phyloP scores from a whole-genome alignment of 2,797 vertebrate species.

The Pachyuromys duprasi region DNA sequence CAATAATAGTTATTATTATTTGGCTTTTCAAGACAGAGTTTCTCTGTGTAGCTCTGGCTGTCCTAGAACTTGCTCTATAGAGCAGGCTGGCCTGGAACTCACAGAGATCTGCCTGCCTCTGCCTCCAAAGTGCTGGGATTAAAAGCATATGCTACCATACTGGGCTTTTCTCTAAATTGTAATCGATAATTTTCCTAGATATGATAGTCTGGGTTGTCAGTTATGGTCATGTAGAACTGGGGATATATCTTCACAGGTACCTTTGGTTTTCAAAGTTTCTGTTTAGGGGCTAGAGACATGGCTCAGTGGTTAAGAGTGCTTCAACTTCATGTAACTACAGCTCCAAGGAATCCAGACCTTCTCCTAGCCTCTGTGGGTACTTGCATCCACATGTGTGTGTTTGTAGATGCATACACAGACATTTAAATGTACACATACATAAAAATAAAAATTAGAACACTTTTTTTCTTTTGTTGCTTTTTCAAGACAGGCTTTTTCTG shows the following conservation, averaged over 20 bases:
- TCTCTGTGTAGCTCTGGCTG: background rate
- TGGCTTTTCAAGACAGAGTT: background rate
- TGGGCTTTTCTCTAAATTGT: background rate
- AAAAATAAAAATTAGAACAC: background rate
- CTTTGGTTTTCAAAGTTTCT: background rate
- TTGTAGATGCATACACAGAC: background rate
- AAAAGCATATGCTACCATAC: background rate
- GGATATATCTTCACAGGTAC: background rate
- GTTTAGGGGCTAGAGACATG: background rate
- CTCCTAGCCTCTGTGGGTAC: background rate
- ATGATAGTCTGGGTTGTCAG: background rate
- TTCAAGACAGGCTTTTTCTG: no score
- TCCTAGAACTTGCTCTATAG: background rate
- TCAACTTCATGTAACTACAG: no score
- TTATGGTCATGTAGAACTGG: background rate
- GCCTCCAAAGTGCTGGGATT: background rate
- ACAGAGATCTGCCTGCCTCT: background rate
- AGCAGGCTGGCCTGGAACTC: background rate
- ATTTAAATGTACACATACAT: background rate
- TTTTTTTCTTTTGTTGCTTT: no score
- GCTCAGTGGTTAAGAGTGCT: background rate
- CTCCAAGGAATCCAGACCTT: background rate
- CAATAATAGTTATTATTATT: background rate
- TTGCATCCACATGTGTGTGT: background rate
- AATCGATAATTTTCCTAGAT: background rate